A percentile compares a stretch with the other conserved stretches of the same genome.
These are phyloP conservation scores for Platynereis dumerilii DNA, from an alignment of 2,888 invertebrate species.

Conservation along the genomic window DNA sequence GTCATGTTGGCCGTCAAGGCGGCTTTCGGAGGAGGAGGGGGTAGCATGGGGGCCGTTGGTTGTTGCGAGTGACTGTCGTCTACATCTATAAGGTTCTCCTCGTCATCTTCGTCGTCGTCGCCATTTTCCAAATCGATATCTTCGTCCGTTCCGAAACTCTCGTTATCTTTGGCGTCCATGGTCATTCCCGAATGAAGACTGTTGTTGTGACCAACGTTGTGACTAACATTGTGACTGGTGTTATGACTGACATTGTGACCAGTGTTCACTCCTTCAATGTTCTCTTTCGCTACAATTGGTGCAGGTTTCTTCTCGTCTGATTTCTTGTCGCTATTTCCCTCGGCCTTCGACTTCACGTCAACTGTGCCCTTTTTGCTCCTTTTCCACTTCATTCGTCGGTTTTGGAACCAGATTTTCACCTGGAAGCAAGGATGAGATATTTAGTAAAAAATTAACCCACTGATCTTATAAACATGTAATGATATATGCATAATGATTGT, in stretches of 20 bases:
- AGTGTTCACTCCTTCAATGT: not conserved
- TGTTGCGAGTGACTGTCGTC: not conserved
- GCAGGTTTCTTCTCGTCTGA: constrained; percentile 1
- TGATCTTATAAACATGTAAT: too few relatives aligned
- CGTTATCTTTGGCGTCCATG: constrained; percentile 1
- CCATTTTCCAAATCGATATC: constrained; percentile 5
- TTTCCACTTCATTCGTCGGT: constrained; percentile 98
- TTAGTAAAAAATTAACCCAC: not conserved
- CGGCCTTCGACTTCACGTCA: constrained; percentile 27
- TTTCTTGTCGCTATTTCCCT: constrained; percentile 20
- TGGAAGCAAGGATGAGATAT: constrained; percentile 56
- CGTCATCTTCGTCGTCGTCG: not conserved
- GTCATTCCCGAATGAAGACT: too few relatives aligned
- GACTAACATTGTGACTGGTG: too few relatives aligned
- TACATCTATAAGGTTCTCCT: not conserved
- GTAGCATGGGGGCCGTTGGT: too few relatives aligned
- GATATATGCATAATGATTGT: too few relatives aligned
- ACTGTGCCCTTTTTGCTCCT: constrained; percentile 90
- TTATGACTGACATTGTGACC: not conserved
- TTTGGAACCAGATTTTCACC: constrained; percentile 99
- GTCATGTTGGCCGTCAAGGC: constrained; percentile 7
- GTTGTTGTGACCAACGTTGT: too few relatives aligned
- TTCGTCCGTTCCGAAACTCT: not conserved
- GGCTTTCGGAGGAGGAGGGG: too few relatives aligned
- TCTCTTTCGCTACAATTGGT: not conserved